Percentiles rank a stretch among this genome's conserved stretches.
These are phyloP conservation scores for Argyrosomus japonicus DNA, from an alignment of 2,113 vertebrate genomes.

Conservation along the genomic window DNA sequence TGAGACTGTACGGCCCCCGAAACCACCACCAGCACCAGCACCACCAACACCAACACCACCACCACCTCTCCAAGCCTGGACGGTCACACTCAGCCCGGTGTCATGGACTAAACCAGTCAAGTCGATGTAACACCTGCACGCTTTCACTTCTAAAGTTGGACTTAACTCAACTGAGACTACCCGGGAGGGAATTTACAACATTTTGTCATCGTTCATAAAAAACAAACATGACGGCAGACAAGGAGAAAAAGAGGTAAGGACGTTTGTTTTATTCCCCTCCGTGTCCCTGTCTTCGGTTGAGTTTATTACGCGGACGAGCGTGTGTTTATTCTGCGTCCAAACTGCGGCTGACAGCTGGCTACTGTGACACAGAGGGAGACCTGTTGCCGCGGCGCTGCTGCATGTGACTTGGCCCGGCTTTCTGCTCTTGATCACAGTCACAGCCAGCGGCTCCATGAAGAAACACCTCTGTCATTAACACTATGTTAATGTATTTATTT, in stretches of 20 bases:
- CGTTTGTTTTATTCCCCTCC: rapidly evolving
- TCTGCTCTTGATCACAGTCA: neutral
- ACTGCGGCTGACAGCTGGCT: neutral
- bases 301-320: too few relatives aligned
- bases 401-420: slow-evolving; percentile 27
- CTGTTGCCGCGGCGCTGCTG: slow-evolving; percentile 53
- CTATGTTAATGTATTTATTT: too few relatives aligned
- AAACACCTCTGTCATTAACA: neutral
- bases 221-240: slow-evolving; percentile 90
- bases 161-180: slow-evolving; percentile 40
- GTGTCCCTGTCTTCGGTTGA: neutral
- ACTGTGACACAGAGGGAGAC: slow-evolving; percentile 24
- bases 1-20: slow-evolving; percentile 93
- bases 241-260: slow-evolving; percentile 94
- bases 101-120: slow-evolving; percentile 43
- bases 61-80: slow-evolving; percentile 3
- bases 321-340: neutral
- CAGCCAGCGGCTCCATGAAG: neutral
- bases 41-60: too few relatives aligned
- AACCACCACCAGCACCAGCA: too few relatives aligned
- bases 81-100: neutral
- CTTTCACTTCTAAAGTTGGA: slow-evolving; percentile 48
- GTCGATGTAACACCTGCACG: too few relatives aligned
- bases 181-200: slow-evolving; percentile 47
- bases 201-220: neutral